Conservation (phyloP, 2,113 vertebrate species). For the Isurus oxyrinchus region DNA sequence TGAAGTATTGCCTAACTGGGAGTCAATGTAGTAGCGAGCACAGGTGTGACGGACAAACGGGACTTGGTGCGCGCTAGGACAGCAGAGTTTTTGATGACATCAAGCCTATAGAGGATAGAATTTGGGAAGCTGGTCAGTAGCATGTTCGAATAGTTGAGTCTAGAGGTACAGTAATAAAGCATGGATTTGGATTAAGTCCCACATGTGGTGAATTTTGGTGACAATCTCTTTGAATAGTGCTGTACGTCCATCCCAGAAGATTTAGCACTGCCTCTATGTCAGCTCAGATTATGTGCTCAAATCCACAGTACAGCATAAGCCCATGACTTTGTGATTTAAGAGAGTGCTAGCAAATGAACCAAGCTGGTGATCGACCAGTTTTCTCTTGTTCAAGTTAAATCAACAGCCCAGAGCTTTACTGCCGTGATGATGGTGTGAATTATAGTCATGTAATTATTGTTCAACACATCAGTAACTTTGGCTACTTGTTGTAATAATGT, state of each 20-base stretch:
- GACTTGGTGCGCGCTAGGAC: no score
- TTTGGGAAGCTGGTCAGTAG: no score
- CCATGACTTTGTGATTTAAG: background rate
- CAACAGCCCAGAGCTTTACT: background rate
- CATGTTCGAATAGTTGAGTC: no score
- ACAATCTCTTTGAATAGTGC: background rate
- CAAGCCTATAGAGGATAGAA: no score
- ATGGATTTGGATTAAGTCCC: background rate
- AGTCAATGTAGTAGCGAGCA: no score
- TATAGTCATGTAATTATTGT: background rate
- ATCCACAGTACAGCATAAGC: background rate
- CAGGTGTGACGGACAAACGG: no score
- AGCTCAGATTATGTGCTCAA: background rate
- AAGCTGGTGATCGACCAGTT: background rate
- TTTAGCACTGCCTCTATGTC: background rate
- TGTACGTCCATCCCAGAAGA: background rate
- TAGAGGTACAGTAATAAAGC: no score
- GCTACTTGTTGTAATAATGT: background rate
- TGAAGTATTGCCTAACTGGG: no score
- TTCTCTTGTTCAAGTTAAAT: background rate
- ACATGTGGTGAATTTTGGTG: background rate
- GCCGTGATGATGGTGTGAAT: background rate
- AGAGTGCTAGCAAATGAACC: background rate
- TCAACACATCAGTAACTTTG: background rate
- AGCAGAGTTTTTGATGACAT: no score